Evolutionary conservation across 2,113 vertebrate species (phyloP), one percentile per base, ranked within the genome.

Genomic region (Telmatochromis brichardi): DNA sequence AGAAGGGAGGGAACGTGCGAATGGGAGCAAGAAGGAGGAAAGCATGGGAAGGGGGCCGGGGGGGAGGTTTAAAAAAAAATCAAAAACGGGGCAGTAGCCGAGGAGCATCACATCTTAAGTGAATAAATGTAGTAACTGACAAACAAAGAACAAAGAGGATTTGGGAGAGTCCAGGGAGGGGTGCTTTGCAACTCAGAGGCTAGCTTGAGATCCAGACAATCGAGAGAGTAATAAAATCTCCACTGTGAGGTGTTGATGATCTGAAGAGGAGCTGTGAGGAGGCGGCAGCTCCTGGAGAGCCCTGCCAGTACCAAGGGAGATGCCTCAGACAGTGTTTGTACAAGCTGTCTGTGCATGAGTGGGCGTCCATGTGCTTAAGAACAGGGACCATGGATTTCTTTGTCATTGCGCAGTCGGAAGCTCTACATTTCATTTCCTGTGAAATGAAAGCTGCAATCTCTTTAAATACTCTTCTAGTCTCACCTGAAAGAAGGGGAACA

Each of bases 321-420:
- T 35, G 91, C 82, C 90, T 83, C 23, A 79, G 80, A 88, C 85
- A 6, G 53, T 71, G 86, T 88, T 94, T 91, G 88, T 53, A 81
- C 90, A 81, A 88, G 86, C 83, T 58, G 88, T 60, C 83, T 88
- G 88, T 57, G 90, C 23, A 13, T 2, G 47, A 92, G 92, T 93
- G 92, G 91, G 91, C 45, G 86, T 82, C 45, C 84, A 68, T 90
- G 88, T 73, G 89, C 88, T 91, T 85, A 88, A 90, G 86, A 88
- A 87, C 82, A 82, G 78, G 84, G 88, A 88, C 58, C 78, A 3
- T 28, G 85, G 83, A 90, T 90, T 86, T 89, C 78, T 87, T 88
- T 88, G 90, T 92, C 83, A 78, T 57, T 1, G 63, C 35, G 9
- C 55, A 10, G 82, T 88, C 23, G 17, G 78, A 82, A 86, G 89